Evolutionary conservation across 2,113 vertebrate genomes (phyloP).

Genomic region (Orthonyx spaldingii): DNA sequence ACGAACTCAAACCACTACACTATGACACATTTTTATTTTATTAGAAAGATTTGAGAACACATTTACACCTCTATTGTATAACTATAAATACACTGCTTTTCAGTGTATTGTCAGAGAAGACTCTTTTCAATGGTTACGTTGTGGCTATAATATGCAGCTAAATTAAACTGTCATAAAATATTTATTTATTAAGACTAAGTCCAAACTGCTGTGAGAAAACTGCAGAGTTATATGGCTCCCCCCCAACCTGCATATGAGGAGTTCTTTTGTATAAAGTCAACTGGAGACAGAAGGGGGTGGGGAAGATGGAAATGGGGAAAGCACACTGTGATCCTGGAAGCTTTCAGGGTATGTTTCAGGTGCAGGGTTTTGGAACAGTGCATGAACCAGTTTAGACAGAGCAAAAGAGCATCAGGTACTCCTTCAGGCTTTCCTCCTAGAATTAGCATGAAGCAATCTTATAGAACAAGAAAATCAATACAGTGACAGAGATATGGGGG

Average conservation of each 20-base stretch:
- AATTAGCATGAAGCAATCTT: not conserved
- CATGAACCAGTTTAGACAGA: rapidly evolving
- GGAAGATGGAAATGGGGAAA: not conserved
- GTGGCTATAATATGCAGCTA: not conserved
- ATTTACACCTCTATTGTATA: not conserved
- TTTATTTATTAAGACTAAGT: not conserved
- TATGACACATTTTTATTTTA: not conserved
- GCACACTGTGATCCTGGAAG: not conserved
- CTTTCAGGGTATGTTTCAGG: not conserved
- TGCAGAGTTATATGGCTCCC: not conserved
- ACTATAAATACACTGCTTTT: not conserved
- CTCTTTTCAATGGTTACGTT: not conserved
- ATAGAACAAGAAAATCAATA: not conserved
- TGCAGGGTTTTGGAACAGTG: not conserved
- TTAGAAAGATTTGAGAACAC: not conserved
- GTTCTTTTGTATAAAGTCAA: not conserved
- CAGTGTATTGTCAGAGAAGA: not conserved
- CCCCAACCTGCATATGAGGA: not conserved
- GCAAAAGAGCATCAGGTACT: not conserved
- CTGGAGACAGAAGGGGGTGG: not conserved
- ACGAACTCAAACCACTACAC: too few species aligned
- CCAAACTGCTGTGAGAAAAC: not conserved
- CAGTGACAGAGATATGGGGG: rapidly evolving
- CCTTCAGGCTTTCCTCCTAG: not conserved
- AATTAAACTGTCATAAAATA: not conserved